Conservation (phyloP, 2,113 vertebrate genomes). For the Tricholaema leucomelas region DNA sequence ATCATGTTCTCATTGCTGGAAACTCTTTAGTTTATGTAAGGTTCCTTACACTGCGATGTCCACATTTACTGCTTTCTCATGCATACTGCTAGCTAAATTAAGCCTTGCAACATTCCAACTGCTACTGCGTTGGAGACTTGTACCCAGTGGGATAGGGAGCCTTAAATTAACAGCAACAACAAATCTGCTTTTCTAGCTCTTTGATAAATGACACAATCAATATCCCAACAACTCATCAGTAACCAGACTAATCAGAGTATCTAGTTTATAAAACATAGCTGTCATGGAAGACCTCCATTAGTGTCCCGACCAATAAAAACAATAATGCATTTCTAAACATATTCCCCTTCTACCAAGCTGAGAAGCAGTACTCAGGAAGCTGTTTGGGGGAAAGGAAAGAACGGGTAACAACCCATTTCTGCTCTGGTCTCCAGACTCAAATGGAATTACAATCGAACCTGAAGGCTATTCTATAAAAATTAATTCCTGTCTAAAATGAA, state of each 20-base stretch:
- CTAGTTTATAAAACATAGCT: constrained; percentile 81
- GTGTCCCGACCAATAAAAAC: constrained; percentile 82
- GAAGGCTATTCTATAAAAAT: constrained; percentile 75
- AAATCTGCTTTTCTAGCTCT: constrained; percentile 62
- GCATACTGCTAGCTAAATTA: not conserved
- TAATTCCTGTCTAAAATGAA: constrained; percentile 78
- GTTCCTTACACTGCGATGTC: not conserved
- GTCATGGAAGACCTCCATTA: constrained; percentile 80
- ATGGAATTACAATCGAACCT: constrained; percentile 81
- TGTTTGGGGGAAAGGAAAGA: constrained; percentile 56
- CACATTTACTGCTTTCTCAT: not conserved
- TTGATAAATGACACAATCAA: constrained; percentile 83
- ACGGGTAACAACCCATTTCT: constrained; percentile 71
- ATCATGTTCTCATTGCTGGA: not conserved
- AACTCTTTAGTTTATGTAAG: not conserved
- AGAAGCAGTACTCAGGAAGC: constrained; percentile 45
- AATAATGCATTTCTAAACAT: constrained; percentile 80
- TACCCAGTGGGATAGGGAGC: not conserved
- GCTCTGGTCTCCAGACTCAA: constrained; percentile 73
- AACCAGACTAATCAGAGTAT: constrained; percentile 79
- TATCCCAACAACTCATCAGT: constrained; percentile 81
- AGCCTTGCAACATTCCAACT: not conserved
- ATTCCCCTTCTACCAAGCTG: constrained; percentile 58
- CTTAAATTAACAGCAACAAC: constrained; percentile 69
- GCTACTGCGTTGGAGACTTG: not conserved